Percentiles rank a stretch among this genome's conserved stretches.
These are phyloP conservation scores for Unio pictorum DNA, from an alignment of 2,888 invertebrate species.

Conservation along the genomic window DNA sequence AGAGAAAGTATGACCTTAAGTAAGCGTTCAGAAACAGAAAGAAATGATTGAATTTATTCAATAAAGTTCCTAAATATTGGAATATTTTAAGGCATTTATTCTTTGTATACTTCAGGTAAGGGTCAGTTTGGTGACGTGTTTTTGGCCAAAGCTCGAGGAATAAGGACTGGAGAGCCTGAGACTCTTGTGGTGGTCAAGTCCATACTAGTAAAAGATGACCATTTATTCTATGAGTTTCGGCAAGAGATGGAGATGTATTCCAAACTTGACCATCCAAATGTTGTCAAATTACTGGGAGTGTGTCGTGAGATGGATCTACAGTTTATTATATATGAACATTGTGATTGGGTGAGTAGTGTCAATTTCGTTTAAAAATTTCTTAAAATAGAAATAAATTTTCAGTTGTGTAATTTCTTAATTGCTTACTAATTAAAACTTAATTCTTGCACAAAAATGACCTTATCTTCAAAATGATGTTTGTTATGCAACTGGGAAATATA, in stretches of 20 bases:
- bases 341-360: conserved; percentile 86
- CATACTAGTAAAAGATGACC: conserved; percentile 63
- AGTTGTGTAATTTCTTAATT: too few relatives aligned
- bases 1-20: too few relatives aligned
- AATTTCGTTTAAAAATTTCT: background rate
- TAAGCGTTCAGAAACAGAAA: too few relatives aligned
- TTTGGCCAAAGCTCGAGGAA: conserved; percentile 78
- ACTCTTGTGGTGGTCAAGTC: conserved; percentile 70
- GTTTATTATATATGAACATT: conserved; percentile 90
- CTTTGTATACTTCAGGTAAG: conserved; percentile 76
- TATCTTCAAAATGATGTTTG: too few relatives aligned
- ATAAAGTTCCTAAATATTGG: too few relatives aligned
- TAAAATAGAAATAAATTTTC: too few relatives aligned
- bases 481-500: too few relatives aligned
- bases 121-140: conserved; percentile 95
- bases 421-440: too few relatives aligned
- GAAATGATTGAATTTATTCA: too few relatives aligned
- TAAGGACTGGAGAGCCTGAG: conserved; percentile 69
- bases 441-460: too few relatives aligned
- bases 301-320: conserved; percentile 85
- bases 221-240: conserved; percentile 80
- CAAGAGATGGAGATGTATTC: conserved; percentile 90
- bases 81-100: too few relatives aligned
- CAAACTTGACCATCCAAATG: conserved; percentile 85
- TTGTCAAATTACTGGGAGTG: conserved; percentile 84